Base-by-base conservation (phyloP, 1,140 invertebrate species). In the Pseudachorutes palmiensis region DNA sequence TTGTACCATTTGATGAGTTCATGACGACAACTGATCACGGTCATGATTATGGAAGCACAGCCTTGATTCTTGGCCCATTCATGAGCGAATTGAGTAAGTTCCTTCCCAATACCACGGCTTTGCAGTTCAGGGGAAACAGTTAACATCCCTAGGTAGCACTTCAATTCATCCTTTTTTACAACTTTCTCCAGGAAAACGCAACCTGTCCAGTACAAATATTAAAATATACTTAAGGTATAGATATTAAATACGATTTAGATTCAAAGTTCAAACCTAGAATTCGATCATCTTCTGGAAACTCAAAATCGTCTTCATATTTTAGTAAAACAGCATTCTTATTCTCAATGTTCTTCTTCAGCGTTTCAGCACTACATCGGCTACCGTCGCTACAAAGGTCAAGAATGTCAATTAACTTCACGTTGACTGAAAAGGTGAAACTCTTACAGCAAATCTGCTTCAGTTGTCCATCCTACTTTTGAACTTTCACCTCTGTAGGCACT, bases 1-100 rank as follows among this genome's bases (percentile, higher is more conserved):
- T 66, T 32, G 33, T 66, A 66, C 57, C 57, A 66, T 2, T 32
- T 33, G 19, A 66, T 61, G n/a, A 66, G 65, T 45, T 66, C 65
- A 1, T 32, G 19, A 2, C 65, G 14, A 2, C 12, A 2, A 2
- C 32, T 26, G 28, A 66, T 48, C 1, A 66, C 65, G 24, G 58
- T 60, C 36, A 64, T 64, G 22, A 12, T 12, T 45, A 49, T 9
- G 3, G 45, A 26, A 2, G 24, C 19, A 26, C 62, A 64, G 5
- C 45, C 41, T 29, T 30, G 22, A 30, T 55, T 51, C 16, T 19
- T 48, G n/a, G 62, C 62, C 62, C 36, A 64, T 5, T 64, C 45
- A n/a, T 49, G 14, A 5, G 41, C 62, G 14, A 36, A 45, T 51
- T 5, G 19, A 5, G 61, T 5, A 22, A 66, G 31, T 48, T 61